Conservation (phyloP, 2,113 vertebrate species). For the Eleginops maclovinus region DNA sequence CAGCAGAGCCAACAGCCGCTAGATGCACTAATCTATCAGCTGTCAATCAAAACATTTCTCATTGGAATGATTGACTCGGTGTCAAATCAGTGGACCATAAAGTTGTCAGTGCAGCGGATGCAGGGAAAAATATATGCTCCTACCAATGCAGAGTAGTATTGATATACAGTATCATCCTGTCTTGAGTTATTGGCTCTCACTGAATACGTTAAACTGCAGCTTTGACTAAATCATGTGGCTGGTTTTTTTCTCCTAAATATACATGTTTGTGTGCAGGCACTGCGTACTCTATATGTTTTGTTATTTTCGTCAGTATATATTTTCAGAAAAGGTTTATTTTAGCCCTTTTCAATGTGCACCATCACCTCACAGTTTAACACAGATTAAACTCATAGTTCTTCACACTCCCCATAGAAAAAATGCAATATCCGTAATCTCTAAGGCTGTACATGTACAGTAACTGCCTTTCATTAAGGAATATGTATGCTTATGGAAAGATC, state of each 20-base stretch:
- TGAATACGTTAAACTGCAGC: conserved; percentile 11
- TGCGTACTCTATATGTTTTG: too few species aligned
- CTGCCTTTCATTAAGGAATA: too few species aligned
- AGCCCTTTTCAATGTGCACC: too few species aligned
- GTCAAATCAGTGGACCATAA: conserved; percentile 37
- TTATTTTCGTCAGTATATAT: too few species aligned
- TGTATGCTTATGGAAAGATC: not conserved
- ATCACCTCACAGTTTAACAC: too few species aligned
- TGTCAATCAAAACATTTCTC: conserved; percentile 25
- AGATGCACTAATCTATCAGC: not conserved
- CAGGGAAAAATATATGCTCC: conserved; percentile 1
- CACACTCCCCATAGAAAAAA: too few species aligned
- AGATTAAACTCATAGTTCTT: too few species aligned
- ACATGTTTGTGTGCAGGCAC: not conserved
- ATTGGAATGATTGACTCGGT: conserved; percentile 15
- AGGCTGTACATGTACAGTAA: too few species aligned
- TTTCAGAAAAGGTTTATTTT: too few species aligned
- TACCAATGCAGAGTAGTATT: not conserved
- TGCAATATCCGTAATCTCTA: too few species aligned
- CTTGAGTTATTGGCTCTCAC: not conserved
- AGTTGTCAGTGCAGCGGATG: conserved; percentile 21
- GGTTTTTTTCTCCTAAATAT: conserved; percentile 3
- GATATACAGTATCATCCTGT: not conserved
- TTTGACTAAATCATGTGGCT: conserved; percentile 11
- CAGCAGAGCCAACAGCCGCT: not conserved